Conservation (phyloP, 2,113 vertebrate species). For the Centropus bengalensis region DNA sequence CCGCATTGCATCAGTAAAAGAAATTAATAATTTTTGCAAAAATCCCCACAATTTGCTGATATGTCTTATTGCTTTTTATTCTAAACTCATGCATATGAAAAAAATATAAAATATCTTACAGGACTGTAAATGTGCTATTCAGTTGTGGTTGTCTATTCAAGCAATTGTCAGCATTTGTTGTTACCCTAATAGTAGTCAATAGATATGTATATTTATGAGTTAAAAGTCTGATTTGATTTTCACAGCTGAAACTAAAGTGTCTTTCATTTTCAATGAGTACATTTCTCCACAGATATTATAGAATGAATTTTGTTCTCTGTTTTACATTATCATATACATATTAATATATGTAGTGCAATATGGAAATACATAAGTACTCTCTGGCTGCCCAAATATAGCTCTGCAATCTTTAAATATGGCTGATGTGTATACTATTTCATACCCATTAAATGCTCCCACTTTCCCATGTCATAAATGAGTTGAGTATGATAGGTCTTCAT, state of each 20-base stretch:
- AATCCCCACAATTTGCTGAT: background rate
- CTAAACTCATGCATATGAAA: background rate
- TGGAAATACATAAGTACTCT: background rate
- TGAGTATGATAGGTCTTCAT: background rate
- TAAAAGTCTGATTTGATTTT: background rate
- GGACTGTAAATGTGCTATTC: background rate
- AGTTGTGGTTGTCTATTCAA: background rate
- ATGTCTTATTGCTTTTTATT: background rate
- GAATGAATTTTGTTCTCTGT: background rate
- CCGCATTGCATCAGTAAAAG: background rate
- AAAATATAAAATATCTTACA: accelerated
- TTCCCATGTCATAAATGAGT: background rate
- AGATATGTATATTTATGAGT: background rate
- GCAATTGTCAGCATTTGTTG: background rate
- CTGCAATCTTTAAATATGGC: background rate
- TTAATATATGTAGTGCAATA: background rate
- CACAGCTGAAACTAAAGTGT: background rate
- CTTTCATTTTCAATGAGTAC: background rate
- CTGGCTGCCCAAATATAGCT: background rate
- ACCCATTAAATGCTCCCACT: background rate
- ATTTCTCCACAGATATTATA: background rate
- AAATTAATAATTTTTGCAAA: background rate
- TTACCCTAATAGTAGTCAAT: background rate
- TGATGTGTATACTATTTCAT: background rate
- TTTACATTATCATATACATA: background rate